phyloP scores from a whole-genome alignment of 1,140 invertebrate species.

The Cylas formicarius region DNA sequence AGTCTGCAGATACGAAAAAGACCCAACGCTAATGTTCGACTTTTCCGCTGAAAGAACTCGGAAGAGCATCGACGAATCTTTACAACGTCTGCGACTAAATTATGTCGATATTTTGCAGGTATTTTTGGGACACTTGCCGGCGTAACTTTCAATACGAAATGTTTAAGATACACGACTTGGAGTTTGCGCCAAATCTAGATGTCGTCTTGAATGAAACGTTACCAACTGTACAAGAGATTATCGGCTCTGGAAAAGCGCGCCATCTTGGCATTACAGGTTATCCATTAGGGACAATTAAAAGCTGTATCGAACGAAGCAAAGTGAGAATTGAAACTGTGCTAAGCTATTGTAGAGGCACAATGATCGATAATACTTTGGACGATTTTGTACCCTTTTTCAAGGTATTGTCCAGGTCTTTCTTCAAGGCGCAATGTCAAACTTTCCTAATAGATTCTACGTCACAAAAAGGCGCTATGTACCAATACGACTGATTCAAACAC shows the following conservation, averaged over 20 bases:
- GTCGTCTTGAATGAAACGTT: constrained; percentile 79
- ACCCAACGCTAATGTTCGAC: constrained; percentile 76
- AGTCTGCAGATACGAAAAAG: constrained; percentile 73
- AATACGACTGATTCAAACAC: too few species aligned
- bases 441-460: neutral
- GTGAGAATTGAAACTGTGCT: constrained; percentile 67
- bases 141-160: constrained; percentile 4
- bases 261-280: constrained; percentile 87
- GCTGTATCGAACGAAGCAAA: constrained; percentile 60
- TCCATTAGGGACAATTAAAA: constrained; percentile 65
- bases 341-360: constrained; percentile 69
- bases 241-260: constrained; percentile 67
- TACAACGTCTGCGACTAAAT: constrained; percentile 64
- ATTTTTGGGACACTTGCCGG: neutral
- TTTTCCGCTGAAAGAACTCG: constrained; percentile 70
- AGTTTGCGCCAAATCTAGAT: constrained; percentile 74
- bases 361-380: constrained; percentile 69
- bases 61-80: constrained; percentile 69
- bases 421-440: neutral
- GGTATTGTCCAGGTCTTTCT: constrained; percentile 43
- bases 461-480: too few species aligned
- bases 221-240: constrained; percentile 67
- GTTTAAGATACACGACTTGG: constrained; percentile 80
- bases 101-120: constrained; percentile 89
- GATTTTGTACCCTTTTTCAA: constrained; percentile 70